Evolutionary conservation across 2,113 vertebrate species (phyloP), one percentile per base, ranked within the genome.

Genomic region (Parus major): DNA sequence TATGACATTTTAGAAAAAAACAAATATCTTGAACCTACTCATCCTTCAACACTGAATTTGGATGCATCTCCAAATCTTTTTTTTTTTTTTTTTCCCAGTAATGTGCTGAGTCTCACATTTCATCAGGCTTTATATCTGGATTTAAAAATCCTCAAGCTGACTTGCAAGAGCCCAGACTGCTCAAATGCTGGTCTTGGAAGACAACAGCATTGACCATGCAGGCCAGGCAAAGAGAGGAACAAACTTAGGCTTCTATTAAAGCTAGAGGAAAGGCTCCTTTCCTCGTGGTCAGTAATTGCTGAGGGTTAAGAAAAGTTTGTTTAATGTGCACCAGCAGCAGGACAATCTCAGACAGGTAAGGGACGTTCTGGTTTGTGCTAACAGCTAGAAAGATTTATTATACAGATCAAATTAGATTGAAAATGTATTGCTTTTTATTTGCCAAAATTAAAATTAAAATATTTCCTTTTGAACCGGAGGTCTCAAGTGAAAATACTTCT

Each of bases 251-350:
- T 49, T 87, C 12, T 16, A 41, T 29, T 60, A 41, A 59, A 63
- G 22, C 8, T 12, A 27, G 16, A 61, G 35, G 31, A 59, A 87
- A 70, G 11, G 11, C 5, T 59, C 22, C 29, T 36, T 60, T 69
- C 24, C 7, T 29, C 0, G 0, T 60, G 36, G 27, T 60, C 22
- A 70, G 24, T 24, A 66, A 14, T 9, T 53, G 11, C 27, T 79
- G 47, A 57, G 36, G 14, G 23, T 19, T 31, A 25, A 50, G 53
- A 17, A 44, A 56, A 39, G 8, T 18, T 90, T 68, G 15, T 28
- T 79, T 56, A 25, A 56, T 3, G 0, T 1, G 4, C 1, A 3
- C 12, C 14, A 46, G 46, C 21, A 84, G 16, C 10, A 72, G 36
- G 16, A 55, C 6, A 39, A n/a, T 25, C 31, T 55, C 22, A 47